Evolutionary conservation across 2,888 invertebrate species (phyloP), one percentile per base, ranked within the genome.

Genomic region (Drosophila quinaria): DNA sequence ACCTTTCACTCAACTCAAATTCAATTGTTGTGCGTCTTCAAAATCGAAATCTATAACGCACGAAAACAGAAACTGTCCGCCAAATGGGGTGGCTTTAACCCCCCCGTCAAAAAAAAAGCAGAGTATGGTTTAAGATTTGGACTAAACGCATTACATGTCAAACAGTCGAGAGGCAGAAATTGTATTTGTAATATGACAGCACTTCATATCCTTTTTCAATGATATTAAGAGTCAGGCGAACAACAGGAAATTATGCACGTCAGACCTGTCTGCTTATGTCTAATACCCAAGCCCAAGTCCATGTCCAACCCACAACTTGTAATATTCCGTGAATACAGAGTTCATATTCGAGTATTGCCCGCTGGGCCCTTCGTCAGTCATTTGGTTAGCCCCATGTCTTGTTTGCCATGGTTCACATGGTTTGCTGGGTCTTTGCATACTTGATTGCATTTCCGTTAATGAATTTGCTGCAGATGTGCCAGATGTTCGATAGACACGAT

Each of bases 1-100:
- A 86, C 87, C 86, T 85, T 85, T 85, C 86, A 85, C 86, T 82
- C 81, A 85, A 76, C 81, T 70, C 66, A 79, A 74, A 79, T 71
- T 82, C 78, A 80, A 82, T 80, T 78, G 82, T 80, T 70, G 65
- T 63, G 31, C 73, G 65, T 77, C 81, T 69, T 72, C 70, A 52
- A 70, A 75, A 75, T 83, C 74, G 74, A 83, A 83, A 83, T 81
- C 79, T 79, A 81, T 79, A 76, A 79, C 72, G 70, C 72, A 73
- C 68, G 70, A 81, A 80, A 80, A 80, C 78, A 78, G 78, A 81
- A 81, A 75, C 75, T 78, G 70, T 65, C 55, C 68, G 49, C 70
- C 74, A 63, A 59, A 54, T 9, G 17, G 58, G 62, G 42, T 54
- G 62, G 44, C 46, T 52, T 33, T 15, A 35, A 29, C 39, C 35